Conservation (phyloP, 2,888 invertebrate species). For the Synergus itoensis region DNA sequence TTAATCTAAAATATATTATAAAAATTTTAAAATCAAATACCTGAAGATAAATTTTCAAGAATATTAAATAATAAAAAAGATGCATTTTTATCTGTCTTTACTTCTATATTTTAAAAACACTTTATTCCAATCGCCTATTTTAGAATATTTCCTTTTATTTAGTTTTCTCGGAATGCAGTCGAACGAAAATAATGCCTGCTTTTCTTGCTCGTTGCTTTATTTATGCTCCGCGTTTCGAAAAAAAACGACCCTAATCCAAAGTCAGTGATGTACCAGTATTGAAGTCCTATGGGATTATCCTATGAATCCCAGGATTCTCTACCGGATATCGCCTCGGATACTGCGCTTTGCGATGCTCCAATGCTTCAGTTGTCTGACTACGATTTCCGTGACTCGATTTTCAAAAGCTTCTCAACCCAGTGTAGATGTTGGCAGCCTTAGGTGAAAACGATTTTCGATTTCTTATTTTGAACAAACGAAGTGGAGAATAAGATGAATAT, state of each 20-base stretch:
- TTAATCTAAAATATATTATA: slow-evolving; percentile 11
- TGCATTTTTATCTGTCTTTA: too few species aligned
- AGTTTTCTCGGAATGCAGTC: neutral
- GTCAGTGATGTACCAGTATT: slow-evolving; percentile 52
- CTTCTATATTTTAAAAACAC: neutral
- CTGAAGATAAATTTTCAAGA: neutral
- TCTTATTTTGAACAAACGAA: slow-evolving; percentile 13
- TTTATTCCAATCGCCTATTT: neutral
- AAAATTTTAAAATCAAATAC: neutral
- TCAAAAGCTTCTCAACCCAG: slow-evolving; percentile 60
- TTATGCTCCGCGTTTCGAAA: slow-evolving; percentile 52
- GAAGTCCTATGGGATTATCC: slow-evolving; percentile 68
- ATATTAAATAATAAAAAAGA: neutral
- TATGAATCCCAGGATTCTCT: slow-evolving; percentile 62
- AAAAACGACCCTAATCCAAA: slow-evolving; percentile 47
- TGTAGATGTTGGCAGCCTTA: slow-evolving; percentile 6
- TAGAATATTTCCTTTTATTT: neutral
- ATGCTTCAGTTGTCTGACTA: slow-evolving; percentile 64
- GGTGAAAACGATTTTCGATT: slow-evolving; percentile 54
- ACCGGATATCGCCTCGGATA: slow-evolving; percentile 57
- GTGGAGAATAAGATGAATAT: neutral
- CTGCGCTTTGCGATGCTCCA: slow-evolving; percentile 61
- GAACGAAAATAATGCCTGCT: neutral
- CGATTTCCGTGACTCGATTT: slow-evolving; percentile 74
- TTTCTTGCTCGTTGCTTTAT: slow-evolving; percentile 50